Evolutionary conservation across 1,140 invertebrate genomes (phyloP).

Genomic region (Aphidius gifuensis): DNA sequence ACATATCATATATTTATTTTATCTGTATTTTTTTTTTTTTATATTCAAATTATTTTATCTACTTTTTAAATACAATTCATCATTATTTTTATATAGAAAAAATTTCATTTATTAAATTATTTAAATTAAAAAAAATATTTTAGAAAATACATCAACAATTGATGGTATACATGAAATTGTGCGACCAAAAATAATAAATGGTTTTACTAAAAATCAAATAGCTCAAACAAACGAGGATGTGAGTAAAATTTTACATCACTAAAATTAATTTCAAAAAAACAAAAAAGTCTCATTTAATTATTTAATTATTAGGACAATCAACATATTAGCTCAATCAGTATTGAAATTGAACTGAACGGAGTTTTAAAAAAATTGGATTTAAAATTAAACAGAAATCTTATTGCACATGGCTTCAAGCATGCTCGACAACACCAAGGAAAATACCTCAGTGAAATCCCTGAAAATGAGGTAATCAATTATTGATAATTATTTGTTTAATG

Average conservation of each 20-base stretch:
- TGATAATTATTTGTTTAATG: not conserved
- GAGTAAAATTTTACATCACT: slow-evolving; percentile 41
- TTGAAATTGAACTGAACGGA: slow-evolving; percentile 63
- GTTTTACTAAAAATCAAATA: slow-evolving; percentile 68
- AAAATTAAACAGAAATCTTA: slow-evolving; percentile 72
- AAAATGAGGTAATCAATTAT: slow-evolving; percentile 57
- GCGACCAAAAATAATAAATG: slow-evolving; percentile 68
- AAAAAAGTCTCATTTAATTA: no score
- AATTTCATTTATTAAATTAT: no score
- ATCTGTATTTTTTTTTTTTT: no score
- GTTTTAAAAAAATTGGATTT: slow-evolving; percentile 70
- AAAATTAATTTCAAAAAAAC: no score
- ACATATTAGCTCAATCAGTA: no score
- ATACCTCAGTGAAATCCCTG: slow-evolving; percentile 62
- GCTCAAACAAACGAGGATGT: slow-evolving; percentile 67
- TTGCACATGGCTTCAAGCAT: slow-evolving; percentile 71
- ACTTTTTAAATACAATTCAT: no score
- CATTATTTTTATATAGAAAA: no score
- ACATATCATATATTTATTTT: no score
- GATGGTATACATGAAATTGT: slow-evolving; percentile 67
- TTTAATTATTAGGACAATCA: no score
- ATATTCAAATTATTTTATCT: no score
- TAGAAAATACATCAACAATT: slow-evolving; percentile 56
- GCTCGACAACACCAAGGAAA: slow-evolving; percentile 68
- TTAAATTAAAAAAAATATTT: no score